These are phyloP conservation scores for Prionailurus viverrinus DNA, from an alignment of 2,113 vertebrate genomes.

Conservation along the genomic window DNA sequence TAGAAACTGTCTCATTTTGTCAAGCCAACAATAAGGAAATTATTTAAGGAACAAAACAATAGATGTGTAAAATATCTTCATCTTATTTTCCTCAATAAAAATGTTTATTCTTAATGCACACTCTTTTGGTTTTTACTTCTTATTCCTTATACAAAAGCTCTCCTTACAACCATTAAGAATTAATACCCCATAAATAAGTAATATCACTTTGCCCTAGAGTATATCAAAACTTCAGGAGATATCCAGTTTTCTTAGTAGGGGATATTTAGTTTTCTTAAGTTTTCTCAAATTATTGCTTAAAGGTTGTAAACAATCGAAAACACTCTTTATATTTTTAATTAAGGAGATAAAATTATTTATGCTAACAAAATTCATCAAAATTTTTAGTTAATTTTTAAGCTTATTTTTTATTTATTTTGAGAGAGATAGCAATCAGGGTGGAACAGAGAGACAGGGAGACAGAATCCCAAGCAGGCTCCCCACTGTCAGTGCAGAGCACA, in stretches of 20 bases:
- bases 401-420: too few relatives aligned
- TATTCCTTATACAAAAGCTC: background rate
- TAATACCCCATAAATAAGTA: slow-evolving; percentile 37
- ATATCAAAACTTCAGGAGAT: background rate
- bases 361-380: slow-evolving; percentile 1
- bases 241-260: background rate
- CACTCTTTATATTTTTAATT: background rate
- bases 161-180: slow-evolving; percentile 23
- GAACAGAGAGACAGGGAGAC: too few relatives aligned
- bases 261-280: background rate
- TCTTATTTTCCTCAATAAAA: background rate
- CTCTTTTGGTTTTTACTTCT: background rate
- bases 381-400: background rate
- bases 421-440: too few relatives aligned
- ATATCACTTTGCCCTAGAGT: background rate
- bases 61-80: background rate
- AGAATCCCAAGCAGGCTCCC: too few relatives aligned
- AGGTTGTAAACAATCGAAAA: background rate
- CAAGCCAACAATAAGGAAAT: background rate
- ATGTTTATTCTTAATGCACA: background rate
- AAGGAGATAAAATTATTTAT: slow-evolving; percentile 31
- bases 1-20: background rate
- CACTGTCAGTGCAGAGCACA: too few relatives aligned
- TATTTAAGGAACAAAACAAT: slow-evolving; percentile 8
- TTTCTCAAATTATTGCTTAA: slow-evolving; percentile 29